Base-by-base conservation (phyloP, 2,113 vertebrate genomes). In the Leucopsar rothschildi region DNA sequence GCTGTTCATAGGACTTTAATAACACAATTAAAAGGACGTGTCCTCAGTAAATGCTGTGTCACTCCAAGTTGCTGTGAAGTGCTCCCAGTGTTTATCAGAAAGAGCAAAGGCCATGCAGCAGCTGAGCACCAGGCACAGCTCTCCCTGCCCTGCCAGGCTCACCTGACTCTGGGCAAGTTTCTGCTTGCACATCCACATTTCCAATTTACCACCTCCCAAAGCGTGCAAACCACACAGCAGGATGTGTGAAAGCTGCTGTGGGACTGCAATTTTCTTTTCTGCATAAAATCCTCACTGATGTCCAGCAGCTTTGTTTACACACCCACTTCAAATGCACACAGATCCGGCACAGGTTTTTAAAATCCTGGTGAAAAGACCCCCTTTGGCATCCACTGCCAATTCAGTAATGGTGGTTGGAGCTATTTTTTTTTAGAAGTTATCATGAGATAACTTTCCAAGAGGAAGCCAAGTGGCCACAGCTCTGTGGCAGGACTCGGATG, bases 241-340 rank as follows among this genome's bases (percentile, higher is more conserved):
- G 64, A 19, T 0, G 1, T 0, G 2, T 24, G 5, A 80, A 45
- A 80, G 21, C 31, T 31, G 0, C 19, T 11, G 6, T 13, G 16
- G 24, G 8, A 55, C 25, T 2, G 3, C 29, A 33, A 27, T 31
- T 37, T 37, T 59, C 24, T 65, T 60, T 47, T 18, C 33, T 15
- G 29, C 35, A 17, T 0, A 0, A 1, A 52, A 64, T 0, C 20
- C 42, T 61, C 35, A 23, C 31, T 50, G 8, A 21, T 19, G 17
- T 80, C 18, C 6, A 53, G 33, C 8, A 42, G 3, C 5, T 4
- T 4, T 27, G 16, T 57, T 69, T 35, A 22, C 12, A 44, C 33
- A 18, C 27, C 10, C 16, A 15, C 14, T 71, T 76, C 24, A 47
- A 64, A 12, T 7, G 10, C 24, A 19, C 4, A 3, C 6, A 24